Percentiles rank a stretch among this genome's conserved stretches.
Evolutionary conservation across 2,797 vertebrate species (phyloP).

Genomic region (Leucoraja ocellata): DNA sequence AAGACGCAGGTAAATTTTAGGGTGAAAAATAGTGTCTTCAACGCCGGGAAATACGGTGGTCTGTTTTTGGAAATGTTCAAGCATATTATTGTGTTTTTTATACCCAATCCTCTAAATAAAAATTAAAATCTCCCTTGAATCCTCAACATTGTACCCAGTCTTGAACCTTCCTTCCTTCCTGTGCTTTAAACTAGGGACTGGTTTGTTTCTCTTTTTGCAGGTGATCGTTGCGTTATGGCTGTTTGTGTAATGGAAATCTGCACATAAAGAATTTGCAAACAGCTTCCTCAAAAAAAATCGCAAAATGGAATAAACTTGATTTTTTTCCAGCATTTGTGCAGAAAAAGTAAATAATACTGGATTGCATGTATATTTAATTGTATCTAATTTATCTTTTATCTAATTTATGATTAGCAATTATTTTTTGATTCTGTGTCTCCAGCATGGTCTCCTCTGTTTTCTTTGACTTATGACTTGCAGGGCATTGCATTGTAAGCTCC

Average conservation of each 20-base stretch:
- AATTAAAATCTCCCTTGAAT: neutral
- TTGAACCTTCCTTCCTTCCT: neutral
- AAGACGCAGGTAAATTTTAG: no score
- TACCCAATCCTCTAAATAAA: neutral
- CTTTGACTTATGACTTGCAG: neutral
- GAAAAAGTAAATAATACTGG: no score
- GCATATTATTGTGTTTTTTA: neutral
- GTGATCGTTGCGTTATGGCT: no score
- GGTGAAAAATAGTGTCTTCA: no score
- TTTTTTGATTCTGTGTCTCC: neutral
- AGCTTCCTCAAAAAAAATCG: no score
- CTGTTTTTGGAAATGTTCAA: neutral
- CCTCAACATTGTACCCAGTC: neutral
- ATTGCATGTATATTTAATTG: neutral
- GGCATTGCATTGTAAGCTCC: no score
- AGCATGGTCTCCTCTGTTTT: neutral
- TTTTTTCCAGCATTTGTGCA: no score
- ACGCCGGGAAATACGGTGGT: neutral
- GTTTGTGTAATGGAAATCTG: no score
- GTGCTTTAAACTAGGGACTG: neutral
- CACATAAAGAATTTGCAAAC: no score
- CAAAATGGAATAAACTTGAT: no score
- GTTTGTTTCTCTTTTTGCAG: neutral
- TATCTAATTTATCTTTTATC: no score
- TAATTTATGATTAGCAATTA: neutral